These are phyloP conservation scores for Zophobas morio DNA, from an alignment of 1,140 invertebrate genomes.

Conservation along the genomic window DNA sequence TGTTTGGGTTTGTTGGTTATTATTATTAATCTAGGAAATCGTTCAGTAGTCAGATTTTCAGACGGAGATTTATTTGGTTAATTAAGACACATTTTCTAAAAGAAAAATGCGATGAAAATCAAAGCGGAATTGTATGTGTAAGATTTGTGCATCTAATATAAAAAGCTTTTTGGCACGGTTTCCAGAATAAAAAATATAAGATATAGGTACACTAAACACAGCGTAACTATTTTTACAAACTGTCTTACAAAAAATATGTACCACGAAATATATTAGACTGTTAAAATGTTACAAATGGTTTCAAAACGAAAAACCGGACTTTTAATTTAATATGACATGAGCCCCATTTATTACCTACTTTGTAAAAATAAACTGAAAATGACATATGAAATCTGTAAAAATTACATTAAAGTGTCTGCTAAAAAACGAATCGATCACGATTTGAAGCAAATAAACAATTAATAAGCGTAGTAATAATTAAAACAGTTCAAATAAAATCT, in stretches of 20 bases:
- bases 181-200: too few species aligned
- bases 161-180: conserved; percentile 7
- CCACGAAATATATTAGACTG: conserved; percentile 3
- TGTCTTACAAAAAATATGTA: neutral
- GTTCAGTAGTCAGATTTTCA: conserved; percentile 1
- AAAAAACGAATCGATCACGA: too few species aligned
- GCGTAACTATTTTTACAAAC: neutral
- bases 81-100: too few species aligned
- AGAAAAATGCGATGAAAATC: too few species aligned
- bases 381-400: too few species aligned
- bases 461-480: too few species aligned
- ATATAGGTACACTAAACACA: too few species aligned
- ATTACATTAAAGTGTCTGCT: too few species aligned
- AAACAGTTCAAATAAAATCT: too few species aligned
- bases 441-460: too few species aligned
- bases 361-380: neutral
- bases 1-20: conserved; percentile 27
- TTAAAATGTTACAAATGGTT: conserved; percentile 22
- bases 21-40: conserved; percentile 18
- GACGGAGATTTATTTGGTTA: neutral
- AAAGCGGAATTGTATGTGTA: too few species aligned
- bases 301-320: conserved; percentile 17
- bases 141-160: neutral
- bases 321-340: conserved; percentile 21
- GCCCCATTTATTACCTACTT: neutral